These are phyloP conservation scores for Prinia subflava DNA, from an alignment of 2,113 vertebrate genomes.

Conservation along the genomic window DNA sequence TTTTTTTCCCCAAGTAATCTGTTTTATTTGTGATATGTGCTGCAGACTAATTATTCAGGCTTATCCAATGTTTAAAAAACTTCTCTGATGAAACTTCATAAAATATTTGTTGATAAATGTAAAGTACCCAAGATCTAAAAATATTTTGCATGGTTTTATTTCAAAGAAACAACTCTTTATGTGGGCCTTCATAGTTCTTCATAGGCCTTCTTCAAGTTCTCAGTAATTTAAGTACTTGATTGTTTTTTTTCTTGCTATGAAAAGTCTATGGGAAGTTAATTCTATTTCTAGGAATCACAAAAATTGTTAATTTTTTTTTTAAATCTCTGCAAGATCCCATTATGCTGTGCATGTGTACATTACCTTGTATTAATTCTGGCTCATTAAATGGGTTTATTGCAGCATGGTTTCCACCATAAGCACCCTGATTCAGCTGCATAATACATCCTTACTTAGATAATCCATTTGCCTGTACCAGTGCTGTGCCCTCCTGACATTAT, in stretches of 20 bases:
- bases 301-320: not conserved
- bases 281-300: conserved; percentile 7
- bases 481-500: not conserved
- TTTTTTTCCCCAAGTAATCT: not conserved
- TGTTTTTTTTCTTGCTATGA: not conserved
- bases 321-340: conserved; percentile 7
- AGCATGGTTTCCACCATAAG: not conserved
- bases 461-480: not conserved
- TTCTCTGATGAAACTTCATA: conserved; percentile 36
- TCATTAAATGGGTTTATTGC: conserved; percentile 24
- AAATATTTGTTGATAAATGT: conserved; percentile 67
- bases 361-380: not conserved
- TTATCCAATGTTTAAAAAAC: conserved; percentile 56
- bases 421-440: not conserved
- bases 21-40: not conserved
- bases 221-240: not conserved
- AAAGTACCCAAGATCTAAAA: conserved; percentile 48
- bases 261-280: not conserved
- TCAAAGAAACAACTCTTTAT: not conserved
- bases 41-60: conserved; percentile 41
- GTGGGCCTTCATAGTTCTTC: not conserved
- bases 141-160: conserved; percentile 39
- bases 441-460: not conserved
- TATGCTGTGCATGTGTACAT: not conserved
- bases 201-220: not conserved